These are phyloP conservation scores for Leuciscus waleckii DNA, from an alignment of 2,797 vertebrate species.

Conservation along the genomic window DNA sequence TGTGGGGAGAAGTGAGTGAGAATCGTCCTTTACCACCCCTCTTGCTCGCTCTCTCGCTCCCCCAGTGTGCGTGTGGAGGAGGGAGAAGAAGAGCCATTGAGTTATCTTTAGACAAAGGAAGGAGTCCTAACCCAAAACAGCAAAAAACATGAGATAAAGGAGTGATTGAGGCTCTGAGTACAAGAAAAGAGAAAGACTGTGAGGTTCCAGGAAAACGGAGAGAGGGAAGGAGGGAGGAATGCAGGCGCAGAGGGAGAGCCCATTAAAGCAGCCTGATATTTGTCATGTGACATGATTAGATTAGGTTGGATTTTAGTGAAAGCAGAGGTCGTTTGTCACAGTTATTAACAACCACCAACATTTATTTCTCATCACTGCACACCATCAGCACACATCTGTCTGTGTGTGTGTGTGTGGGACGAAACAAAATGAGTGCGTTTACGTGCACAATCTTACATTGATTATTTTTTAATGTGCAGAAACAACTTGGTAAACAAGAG, in stretches of 20 bases:
- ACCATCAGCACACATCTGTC: constrained; percentile 19
- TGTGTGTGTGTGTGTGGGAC: constrained; percentile 29
- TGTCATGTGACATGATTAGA: constrained; percentile 65
- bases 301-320: constrained; percentile 59
- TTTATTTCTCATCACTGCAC: constrained; percentile 50
- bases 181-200: background rate
- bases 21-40: constrained; percentile 28
- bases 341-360: constrained; percentile 60
- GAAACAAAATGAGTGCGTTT: background rate
- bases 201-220: background rate
- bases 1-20: constrained; percentile 37
- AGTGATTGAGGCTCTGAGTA: constrained; percentile 9
- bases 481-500: background rate
- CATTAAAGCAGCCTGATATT: constrained; percentile 39
- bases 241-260: constrained; percentile 26
- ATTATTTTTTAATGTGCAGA: constrained; percentile 2
- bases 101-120: constrained; percentile 38
- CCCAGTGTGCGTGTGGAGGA: background rate
- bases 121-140: constrained; percentile 14
- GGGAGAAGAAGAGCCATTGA: constrained; percentile 14
- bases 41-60: background rate
- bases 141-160: constrained; percentile 32
- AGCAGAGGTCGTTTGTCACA: constrained; percentile 62
- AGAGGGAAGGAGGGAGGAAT: constrained; percentile 21
- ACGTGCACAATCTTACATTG: background rate